Conservation (phyloP, 2,797 vertebrate species). For the Apogon hyalosoma region DNA sequence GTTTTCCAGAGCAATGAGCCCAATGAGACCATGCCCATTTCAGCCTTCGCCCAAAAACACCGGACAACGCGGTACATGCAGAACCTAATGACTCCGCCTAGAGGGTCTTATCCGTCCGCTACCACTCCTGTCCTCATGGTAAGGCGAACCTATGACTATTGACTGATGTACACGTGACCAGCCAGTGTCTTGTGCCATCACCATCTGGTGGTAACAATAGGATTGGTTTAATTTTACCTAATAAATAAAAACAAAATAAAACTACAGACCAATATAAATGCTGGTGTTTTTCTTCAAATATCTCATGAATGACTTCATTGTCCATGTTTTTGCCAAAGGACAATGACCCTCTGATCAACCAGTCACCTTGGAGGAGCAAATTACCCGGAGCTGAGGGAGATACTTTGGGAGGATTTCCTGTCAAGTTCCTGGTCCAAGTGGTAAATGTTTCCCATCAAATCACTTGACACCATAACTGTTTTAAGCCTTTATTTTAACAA, state of each 20-base stretch:
- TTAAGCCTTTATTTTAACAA: background rate
- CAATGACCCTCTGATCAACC: conserved; percentile 93
- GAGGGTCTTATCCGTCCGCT: conserved; percentile 87
- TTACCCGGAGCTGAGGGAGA: conserved; percentile 91
- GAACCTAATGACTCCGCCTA: conserved; percentile 92
- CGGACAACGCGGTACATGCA: conserved; percentile 90
- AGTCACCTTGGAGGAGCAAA: conserved; percentile 95
- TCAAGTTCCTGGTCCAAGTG: conserved; percentile 98
- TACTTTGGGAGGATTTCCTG: conserved; percentile 96
- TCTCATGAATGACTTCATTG: background rate
- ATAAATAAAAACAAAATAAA: background rate
- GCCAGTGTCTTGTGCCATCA: no score
- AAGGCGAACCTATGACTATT: conserved; percentile 20
- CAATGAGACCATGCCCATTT: conserved; percentile 98
- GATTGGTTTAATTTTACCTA: no score
- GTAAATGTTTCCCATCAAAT: conserved; percentile 81
- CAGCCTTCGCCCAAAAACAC: conserved; percentile 97
- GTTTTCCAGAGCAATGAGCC: conserved; percentile 93
- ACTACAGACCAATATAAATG: background rate
- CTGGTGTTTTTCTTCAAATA: background rate
- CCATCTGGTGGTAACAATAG: no score
- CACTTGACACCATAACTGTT: background rate
- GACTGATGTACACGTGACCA: background rate
- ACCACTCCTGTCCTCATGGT: conserved; percentile 93
- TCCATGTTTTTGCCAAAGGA: conserved; percentile 81